A percentile compares a stretch with the other conserved stretches of the same genome.
Evolutionary conservation across 1,140 invertebrate species (phyloP).

Genomic region (Diachasmimorpha longicaudata): DNA sequence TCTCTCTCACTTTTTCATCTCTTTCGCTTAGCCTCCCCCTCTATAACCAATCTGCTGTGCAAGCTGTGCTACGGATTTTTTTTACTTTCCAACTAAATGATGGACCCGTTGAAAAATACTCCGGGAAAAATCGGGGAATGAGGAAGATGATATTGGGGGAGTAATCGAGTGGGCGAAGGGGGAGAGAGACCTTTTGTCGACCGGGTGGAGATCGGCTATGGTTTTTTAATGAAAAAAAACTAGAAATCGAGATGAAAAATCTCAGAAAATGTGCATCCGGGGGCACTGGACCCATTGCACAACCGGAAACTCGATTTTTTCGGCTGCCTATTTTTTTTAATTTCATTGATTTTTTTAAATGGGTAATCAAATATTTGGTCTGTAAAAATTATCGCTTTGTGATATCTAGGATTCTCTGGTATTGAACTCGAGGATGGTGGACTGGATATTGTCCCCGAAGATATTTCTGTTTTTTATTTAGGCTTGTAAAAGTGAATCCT

Average conservation of each 20-base stretch:
- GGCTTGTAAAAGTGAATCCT: no score
- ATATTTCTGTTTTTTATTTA: neutral
- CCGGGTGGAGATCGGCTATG: neutral
- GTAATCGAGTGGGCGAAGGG: neutral
- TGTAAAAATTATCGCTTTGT: neutral
- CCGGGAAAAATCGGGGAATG: neutral
- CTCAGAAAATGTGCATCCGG: neutral
- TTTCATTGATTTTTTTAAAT: neutral
- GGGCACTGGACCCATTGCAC: neutral
- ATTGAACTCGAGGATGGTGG: neutral
- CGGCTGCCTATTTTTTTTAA: neutral
- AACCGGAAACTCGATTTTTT: neutral
- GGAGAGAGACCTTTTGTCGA: neutral
- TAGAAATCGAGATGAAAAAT: neutral
- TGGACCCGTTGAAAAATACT: constrained; percentile 1
- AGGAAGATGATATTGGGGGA: constrained; percentile 4
- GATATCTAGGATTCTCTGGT: neutral
- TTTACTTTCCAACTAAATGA: neutral
- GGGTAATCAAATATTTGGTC: neutral
- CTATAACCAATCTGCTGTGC: constrained; percentile 1
- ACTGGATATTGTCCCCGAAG: neutral
- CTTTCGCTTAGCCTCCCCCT: neutral
- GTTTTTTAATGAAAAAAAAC: neutral
- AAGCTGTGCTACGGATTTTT: neutral
- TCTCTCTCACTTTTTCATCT: neutral